These are phyloP conservation scores for Lapara coniferarum DNA, from an alignment of 2,888 invertebrate species.

Conservation along the genomic window DNA sequence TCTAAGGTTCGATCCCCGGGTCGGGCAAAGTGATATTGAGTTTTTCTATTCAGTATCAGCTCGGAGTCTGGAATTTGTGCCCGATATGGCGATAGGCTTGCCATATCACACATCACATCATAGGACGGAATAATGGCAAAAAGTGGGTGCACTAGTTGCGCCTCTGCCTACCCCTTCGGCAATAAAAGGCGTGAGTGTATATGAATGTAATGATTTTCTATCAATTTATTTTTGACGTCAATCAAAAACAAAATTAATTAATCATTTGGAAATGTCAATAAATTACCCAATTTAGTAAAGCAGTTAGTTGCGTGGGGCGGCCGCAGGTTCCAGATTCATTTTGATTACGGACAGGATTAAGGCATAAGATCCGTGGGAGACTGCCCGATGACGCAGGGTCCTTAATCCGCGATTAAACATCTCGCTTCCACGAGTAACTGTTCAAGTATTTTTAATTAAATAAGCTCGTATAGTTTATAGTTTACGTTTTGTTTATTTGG, in stretches of 20 bases:
- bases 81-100: too few relatives aligned
- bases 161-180: too few relatives aligned
- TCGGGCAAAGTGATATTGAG: too few relatives aligned
- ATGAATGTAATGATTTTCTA: too few relatives aligned
- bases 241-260: not conserved
- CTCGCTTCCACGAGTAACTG: not conserved
- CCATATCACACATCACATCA: too few relatives aligned
- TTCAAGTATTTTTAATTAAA: not conserved
- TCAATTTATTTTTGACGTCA: not conserved
- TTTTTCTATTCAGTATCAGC: too few relatives aligned
- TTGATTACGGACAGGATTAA: constrained; percentile 73
- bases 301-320: constrained; percentile 5
- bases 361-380: constrained; percentile 63
- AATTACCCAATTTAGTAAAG: constrained; percentile 1
- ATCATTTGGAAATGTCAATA: constrained; percentile 3
- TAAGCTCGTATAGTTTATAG: not conserved
- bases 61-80: too few relatives aligned
- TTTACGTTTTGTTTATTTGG: not conserved
- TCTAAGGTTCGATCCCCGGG: too few relatives aligned
- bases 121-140: too few relatives aligned
- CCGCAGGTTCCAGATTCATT: constrained; percentile 57
- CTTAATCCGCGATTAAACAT: constrained; percentile 52
- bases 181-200: too few relatives aligned
- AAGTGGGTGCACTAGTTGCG: too few relatives aligned
- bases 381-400: constrained; percentile 51